Percentiles rank a stretch among this genome's conserved stretches.
Conservation (phyloP, 2,888 invertebrate species). For the Prenolepis imparis region DNA sequence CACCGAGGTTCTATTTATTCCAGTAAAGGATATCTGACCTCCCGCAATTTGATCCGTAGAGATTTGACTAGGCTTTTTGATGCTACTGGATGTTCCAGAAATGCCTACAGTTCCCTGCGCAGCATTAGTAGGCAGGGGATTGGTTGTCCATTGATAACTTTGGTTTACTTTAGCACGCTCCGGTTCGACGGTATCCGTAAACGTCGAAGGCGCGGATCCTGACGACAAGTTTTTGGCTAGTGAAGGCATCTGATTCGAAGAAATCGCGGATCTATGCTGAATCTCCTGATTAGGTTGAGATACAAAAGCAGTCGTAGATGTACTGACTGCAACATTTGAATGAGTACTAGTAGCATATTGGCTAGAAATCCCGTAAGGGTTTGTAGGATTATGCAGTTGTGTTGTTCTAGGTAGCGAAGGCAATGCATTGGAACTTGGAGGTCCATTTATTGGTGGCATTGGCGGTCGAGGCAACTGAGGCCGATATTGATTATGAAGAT, state of each 20-base stretch:
- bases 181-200: constrained; percentile 18
- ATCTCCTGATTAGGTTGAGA: constrained; percentile 40
- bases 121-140: constrained; percentile 21
- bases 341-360: constrained; percentile 44
- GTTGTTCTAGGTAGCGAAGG: constrained; percentile 58
- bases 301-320: constrained; percentile 25
- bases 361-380: constrained; percentile 39
- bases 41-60: constrained; percentile 32
- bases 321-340: constrained; percentile 14
- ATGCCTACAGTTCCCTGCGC: constrained; percentile 15
- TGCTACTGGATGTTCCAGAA: constrained; percentile 23
- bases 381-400: constrained; percentile 49
- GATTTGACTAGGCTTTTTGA: constrained; percentile 40
- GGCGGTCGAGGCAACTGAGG: constrained; percentile 77
- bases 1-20: not conserved
- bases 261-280: constrained; percentile 40
- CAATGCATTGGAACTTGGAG: constrained; percentile 51
- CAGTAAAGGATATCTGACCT: constrained; percentile 18
- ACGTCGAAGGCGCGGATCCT: constrained; percentile 3
- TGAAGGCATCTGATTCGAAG: constrained; percentile 38
- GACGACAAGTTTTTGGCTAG: not conserved
- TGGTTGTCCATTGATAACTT: constrained; percentile 48
- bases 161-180: constrained; percentile 31
- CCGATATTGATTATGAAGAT: constrained; percentile 80
- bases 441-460: constrained; percentile 81